Conservation (phyloP, 2,113 vertebrate species). For the Ceyx margarethae region DNA sequence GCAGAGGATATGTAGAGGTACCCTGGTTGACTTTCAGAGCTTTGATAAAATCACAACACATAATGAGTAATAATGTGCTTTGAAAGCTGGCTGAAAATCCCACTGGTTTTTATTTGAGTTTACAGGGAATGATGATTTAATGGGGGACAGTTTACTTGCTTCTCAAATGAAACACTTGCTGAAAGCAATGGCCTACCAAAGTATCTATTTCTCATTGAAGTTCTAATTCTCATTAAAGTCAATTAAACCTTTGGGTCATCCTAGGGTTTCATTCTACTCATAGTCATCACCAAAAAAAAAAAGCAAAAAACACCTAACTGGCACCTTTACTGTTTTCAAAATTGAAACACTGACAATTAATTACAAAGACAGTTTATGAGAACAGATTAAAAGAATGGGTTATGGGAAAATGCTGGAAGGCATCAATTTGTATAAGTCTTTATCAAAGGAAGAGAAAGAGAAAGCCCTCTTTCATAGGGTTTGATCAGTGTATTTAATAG, state of each 20-base stretch:
- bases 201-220: not conserved
- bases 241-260: not conserved
- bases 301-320: not conserved
- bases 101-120: not conserved
- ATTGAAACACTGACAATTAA: not conserved
- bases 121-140: not conserved
- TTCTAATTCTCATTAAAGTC: not conserved
- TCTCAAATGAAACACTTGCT: not conserved
- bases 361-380: not conserved
- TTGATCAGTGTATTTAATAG: not conserved
- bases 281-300: not conserved
- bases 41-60: not conserved
- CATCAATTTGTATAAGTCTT: not conserved
- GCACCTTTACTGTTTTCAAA: not conserved
- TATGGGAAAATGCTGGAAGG: not conserved
- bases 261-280: not conserved
- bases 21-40: not conserved
- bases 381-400: not conserved
- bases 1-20: not conserved
- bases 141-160: not conserved
- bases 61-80: not conserved
- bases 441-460: not conserved
- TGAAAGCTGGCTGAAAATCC: not conserved
- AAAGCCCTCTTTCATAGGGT: not conserved
- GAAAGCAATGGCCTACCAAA: not conserved